phyloP scores from a whole-genome alignment of 2,797 vertebrate genomes.

The Apogon talboti region DNA sequence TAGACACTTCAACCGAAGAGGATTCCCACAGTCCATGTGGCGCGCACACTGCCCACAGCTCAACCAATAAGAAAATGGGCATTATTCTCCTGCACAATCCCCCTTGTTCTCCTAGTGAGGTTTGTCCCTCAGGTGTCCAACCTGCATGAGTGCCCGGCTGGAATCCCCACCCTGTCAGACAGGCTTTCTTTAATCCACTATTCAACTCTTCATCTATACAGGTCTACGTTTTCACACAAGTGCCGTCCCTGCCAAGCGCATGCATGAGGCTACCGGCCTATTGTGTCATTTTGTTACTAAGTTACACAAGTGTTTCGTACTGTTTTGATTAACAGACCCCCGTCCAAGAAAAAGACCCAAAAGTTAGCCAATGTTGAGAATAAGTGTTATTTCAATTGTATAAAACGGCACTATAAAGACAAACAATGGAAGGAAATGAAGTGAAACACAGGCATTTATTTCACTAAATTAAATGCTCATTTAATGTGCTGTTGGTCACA shows the following conservation, averaged over 20 bases:
- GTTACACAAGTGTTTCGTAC: conserved; percentile 29
- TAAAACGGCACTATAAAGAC: background rate
- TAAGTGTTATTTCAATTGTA: background rate
- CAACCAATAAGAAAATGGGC: too few species aligned
- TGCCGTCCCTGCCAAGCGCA: conserved; percentile 17
- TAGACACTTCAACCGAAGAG: conserved; percentile 37
- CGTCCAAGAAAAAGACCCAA: background rate
- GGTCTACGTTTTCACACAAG: conserved; percentile 26
- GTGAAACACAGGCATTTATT: background rate
- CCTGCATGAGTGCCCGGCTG: conserved; percentile 55
- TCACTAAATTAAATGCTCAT: too few species aligned
- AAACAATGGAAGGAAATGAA: background rate
- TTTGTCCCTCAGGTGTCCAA: conserved; percentile 20
- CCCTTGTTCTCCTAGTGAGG: conserved; percentile 22
- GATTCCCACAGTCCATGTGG: conserved; percentile 50
- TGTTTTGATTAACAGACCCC: conserved; percentile 19
- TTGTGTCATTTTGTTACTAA: conserved; percentile 37
- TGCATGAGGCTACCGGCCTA: background rate
- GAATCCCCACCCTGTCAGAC: conserved; percentile 42
- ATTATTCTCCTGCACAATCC: conserved; percentile 22
- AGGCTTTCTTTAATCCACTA: conserved; percentile 38
- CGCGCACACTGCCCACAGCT: conserved; percentile 36
- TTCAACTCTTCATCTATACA: conserved; percentile 21
- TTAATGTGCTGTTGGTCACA: background rate
- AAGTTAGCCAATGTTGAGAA: background rate